Percentiles rank a stretch among this genome's conserved stretches.
These are phyloP conservation scores for Sorex maritimensis DNA, from an alignment of 2,797 vertebrate genomes.

Conservation along the genomic window DNA sequence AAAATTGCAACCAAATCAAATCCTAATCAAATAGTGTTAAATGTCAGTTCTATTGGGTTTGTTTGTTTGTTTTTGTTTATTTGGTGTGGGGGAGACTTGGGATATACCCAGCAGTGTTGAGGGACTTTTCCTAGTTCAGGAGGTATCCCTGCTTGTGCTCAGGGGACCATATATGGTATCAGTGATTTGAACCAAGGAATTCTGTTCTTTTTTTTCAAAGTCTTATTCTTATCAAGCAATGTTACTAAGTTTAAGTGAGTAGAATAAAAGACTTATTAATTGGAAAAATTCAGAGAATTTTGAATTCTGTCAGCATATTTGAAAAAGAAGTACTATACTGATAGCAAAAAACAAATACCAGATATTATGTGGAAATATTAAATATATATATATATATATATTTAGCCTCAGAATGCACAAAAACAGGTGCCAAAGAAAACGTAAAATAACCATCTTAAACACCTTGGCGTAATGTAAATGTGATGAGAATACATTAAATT, in stretches of 20 bases:
- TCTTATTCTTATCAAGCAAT: background rate
- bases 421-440: background rate
- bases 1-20: background rate
- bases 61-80: too few relatives aligned
- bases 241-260: background rate
- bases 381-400: background rate
- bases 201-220: background rate
- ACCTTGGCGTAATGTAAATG: background rate
- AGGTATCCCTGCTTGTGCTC: too few relatives aligned
- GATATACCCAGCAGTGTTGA: too few relatives aligned
- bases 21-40: background rate
- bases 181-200: too few relatives aligned
- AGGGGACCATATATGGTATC: too few relatives aligned
- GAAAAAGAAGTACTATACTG: background rate
- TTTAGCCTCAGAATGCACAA: background rate
- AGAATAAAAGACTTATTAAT: background rate
- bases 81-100: too few relatives aligned
- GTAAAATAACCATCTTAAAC: background rate
- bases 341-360: background rate
- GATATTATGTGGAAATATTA: background rate
- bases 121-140: too few relatives aligned
- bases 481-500: conserved; percentile 59
- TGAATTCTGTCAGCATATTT: background rate
- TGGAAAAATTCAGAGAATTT: background rate
- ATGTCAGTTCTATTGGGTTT: background rate